Evolutionary conservation across 2,888 invertebrate species (phyloP).

Genomic region (Cosmia trapezina): DNA sequence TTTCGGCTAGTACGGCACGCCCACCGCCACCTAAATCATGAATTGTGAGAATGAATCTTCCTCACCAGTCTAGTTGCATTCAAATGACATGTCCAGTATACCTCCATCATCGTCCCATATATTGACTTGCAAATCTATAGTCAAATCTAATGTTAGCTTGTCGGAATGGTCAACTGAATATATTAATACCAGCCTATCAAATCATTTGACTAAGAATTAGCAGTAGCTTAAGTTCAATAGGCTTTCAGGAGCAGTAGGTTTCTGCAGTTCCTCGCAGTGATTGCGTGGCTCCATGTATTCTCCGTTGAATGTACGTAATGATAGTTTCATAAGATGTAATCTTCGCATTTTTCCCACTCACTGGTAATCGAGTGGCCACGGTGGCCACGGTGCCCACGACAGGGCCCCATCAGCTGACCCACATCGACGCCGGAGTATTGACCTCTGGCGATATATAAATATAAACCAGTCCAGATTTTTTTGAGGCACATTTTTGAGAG

Average conservation of each 20-base stretch:
- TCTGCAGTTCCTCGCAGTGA: background rate
- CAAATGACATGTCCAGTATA: background rate
- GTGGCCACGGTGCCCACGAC: conserved; percentile 38
- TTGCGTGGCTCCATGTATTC: conserved; percentile 12
- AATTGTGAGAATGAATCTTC: background rate
- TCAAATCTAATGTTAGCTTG: no score
- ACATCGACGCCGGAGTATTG: conserved; percentile 80
- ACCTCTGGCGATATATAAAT: conserved; percentile 77
- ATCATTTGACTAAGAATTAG: background rate
- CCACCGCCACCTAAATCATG: background rate
- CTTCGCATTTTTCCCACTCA: conserved; percentile 56
- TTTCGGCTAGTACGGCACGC: background rate
- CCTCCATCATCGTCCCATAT: background rate
- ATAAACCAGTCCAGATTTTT: conserved; percentile 78
- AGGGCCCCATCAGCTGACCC: conserved; percentile 78
- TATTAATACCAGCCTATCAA: background rate
- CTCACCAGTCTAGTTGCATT: background rate
- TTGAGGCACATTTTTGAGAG: conserved; percentile 66
- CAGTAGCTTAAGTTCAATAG: background rate
- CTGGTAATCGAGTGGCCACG: conserved; percentile 59
- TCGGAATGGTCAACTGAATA: background rate
- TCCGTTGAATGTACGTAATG: conserved; percentile 32
- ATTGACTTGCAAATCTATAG: background rate
- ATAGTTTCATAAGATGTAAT: conserved; percentile 38
- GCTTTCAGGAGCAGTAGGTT: background rate